Evolutionary conservation across 1,140 invertebrate species (phyloP), one percentile per base, ranked within the genome.

Genomic region (Hydropsyche tenuis): DNA sequence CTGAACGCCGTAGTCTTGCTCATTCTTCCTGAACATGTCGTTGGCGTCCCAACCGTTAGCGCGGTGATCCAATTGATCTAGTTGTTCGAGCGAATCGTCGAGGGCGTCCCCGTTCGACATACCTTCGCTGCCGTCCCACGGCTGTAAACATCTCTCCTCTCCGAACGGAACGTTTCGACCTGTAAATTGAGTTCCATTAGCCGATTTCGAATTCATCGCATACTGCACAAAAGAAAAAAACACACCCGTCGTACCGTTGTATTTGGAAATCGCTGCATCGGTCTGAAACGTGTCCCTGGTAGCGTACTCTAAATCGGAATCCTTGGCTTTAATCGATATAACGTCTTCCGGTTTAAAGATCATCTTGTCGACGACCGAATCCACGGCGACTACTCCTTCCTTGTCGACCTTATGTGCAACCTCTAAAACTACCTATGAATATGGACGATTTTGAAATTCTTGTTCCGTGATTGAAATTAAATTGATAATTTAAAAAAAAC

Each of bases 21-120:
- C 94, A 85, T 98, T 97, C 81, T 92, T 95, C 16, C 90, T 87
- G 84, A 98, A 98, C 96, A 98, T 98, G 75, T 98, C 96, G 81
- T 94, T 90, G 0, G 91, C 91, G 87, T 96, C 94, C 96, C 96
- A 98, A 72, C 96, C 96, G 87, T 97, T 97, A 85, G 88, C 86
- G 75, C 88, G 87, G 75, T 86, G 85, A 80, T 93, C 91, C 45
- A 93, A 84, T 77, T 90, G 90, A 75, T 89, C 85, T 5, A 84
- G 73, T 16, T 80, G 68, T 75, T 89, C 88, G 66, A 88, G 82
- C 22, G 82, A 81, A 72, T 91, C 91, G 45, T 89, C 87, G 0
- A 80, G 72, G 9, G 79, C 82, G 80, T 83, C 82, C 0, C 83
- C 83, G 79, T 90, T 91, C n/a, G 83, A 74, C 3, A 83, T 77